Percentiles rank a stretch among this genome's conserved stretches.
These are phyloP conservation scores for Penaeus indicus DNA, from an alignment of 1,140 invertebrate species.

Conservation along the genomic window DNA sequence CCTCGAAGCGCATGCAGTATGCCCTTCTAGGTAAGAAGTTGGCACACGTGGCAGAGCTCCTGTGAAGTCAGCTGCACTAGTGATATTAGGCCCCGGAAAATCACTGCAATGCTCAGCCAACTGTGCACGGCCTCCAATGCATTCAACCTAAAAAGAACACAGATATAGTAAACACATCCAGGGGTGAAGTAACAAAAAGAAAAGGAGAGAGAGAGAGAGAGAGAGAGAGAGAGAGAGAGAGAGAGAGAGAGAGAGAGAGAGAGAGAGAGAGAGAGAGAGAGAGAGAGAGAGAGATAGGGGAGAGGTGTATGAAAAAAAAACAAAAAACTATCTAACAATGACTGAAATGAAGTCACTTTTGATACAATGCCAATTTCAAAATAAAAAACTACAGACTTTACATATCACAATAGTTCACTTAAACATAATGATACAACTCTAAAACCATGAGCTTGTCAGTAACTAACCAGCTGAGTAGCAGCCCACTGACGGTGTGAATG, in stretches of 20 bases:
- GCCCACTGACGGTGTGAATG: constrained; percentile 76
- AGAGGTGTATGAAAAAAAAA: too few relatives aligned
- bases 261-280: too few relatives aligned
- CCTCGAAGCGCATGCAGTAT: constrained; percentile 73
- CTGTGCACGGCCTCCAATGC: constrained; percentile 61
- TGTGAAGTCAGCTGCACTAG: constrained; percentile 70
- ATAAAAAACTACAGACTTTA: constrained; percentile 62
- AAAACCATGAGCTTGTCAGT: not conserved
- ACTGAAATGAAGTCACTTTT: too few relatives aligned
- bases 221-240: too few relatives aligned
- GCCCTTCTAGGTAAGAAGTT: constrained; percentile 73
- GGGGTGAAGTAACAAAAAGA: not conserved
- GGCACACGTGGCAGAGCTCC: constrained; percentile 71
- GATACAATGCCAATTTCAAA: constrained; percentile 59
- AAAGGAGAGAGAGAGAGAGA: too few relatives aligned
- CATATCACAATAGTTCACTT: too few relatives aligned
- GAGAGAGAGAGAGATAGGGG: too few relatives aligned
- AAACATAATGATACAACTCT: too few relatives aligned
- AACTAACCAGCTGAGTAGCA: constrained; percentile 74
- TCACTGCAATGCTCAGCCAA: constrained; percentile 24
- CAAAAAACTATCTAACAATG: too few relatives aligned
- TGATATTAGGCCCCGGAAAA: not conserved
- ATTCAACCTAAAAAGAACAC: constrained; percentile 64
- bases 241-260: too few relatives aligned
- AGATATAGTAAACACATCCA: not conserved